Conservation (phyloP, 1,140 invertebrate species). For the Panulirus ornatus region DNA sequence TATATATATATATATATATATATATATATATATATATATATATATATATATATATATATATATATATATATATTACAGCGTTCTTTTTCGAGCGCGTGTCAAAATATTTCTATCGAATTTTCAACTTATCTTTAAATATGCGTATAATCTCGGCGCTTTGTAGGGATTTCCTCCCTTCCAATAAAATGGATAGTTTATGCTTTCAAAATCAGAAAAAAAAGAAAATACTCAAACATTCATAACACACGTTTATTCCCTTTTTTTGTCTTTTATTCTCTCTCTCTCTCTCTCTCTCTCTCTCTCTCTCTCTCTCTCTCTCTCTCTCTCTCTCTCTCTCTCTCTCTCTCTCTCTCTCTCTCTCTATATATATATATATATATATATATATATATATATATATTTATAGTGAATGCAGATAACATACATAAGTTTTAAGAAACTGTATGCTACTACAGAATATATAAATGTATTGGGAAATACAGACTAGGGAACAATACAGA, state of each 20-base stretch:
- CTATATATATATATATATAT: constrained; percentile 31
- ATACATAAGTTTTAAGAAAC: constrained; percentile 1
- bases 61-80: neutral
- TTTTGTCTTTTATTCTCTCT: no score
- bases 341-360: constrained; percentile 29
- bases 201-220: constrained; percentile 24
- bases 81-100: neutral
- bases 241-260: no score
- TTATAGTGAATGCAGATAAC: neutral
- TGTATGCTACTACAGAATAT: neutral
- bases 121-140: constrained; percentile 3
- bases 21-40: neutral
- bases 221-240: constrained; percentile 5
- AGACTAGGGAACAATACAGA: no score
- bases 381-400: neutral
- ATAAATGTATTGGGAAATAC: neutral
- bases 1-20: neutral
- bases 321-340: constrained; percentile 12
- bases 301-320: constrained; percentile 1
- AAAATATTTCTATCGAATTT: neutral
- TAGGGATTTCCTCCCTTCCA: no score
- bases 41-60: neutral
- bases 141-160: neutral
- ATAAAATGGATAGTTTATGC: no score
- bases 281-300: constrained; percentile 2